Evolutionary conservation across 2,888 invertebrate species (phyloP).

Genomic region (Coremacera marginata): DNA sequence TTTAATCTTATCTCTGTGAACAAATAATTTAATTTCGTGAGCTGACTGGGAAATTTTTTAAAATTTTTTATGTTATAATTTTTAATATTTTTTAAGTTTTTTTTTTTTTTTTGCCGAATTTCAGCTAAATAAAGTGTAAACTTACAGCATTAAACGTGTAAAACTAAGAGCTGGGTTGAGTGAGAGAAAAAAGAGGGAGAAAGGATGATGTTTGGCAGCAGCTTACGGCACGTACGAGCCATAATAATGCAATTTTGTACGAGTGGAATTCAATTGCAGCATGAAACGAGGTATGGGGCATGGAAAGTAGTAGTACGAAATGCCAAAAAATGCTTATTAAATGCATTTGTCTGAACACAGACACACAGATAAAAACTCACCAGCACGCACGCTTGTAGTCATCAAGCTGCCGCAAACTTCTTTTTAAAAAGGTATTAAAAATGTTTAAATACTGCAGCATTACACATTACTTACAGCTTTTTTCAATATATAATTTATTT

Average conservation of each 20-base stretch:
- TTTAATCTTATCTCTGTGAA: constrained; percentile 44
- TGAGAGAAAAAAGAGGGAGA: neutral
- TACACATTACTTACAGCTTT: no score
- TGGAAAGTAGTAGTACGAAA: neutral
- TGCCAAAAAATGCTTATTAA: neutral
- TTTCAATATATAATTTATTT: no score
- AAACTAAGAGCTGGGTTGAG: neutral
- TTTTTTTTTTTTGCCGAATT: no score
- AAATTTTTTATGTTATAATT: no score
- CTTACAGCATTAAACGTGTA: no score
- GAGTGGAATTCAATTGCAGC: neutral
- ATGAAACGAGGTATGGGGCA: constrained; percentile 7
- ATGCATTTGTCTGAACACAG: neutral
- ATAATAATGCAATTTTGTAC: constrained; percentile 17
- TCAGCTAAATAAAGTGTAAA: no score
- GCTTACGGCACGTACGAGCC: constrained; percentile 27
- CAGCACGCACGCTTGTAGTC: constrained; percentile 19
- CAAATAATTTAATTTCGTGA: constrained; percentile 46
- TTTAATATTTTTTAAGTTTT: no score
- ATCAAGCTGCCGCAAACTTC: constrained; percentile 27
- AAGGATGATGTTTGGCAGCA: neutral
- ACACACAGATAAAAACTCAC: neutral
- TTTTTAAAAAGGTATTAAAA: constrained; percentile 16
- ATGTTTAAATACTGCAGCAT: constrained; percentile 2
- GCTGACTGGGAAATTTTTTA: constrained; percentile 13